These are phyloP conservation scores for Falco biarmicus DNA, from an alignment of 2,797 vertebrate genomes.

Conservation along the genomic window DNA sequence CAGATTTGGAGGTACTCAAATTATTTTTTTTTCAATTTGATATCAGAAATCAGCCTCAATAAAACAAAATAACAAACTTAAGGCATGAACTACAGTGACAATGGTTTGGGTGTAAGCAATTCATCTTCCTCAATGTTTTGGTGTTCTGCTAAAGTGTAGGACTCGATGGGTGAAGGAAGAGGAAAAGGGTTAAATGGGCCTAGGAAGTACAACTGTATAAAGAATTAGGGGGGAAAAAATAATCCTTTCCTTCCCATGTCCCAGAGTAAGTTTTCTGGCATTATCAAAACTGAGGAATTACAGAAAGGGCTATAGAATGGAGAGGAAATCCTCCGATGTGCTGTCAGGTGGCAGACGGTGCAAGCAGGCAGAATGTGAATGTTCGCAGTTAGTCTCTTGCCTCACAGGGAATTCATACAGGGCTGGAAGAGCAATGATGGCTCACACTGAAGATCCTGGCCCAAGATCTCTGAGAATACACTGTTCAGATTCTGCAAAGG, in stretches of 20 bases:
- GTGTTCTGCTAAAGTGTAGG: not conserved
- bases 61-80: not conserved
- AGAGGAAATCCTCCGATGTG: not conserved
- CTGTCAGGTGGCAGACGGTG: not conserved
- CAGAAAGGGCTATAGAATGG: not conserved
- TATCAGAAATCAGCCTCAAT: not conserved
- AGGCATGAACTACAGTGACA: not conserved
- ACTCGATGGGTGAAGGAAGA: not conserved
- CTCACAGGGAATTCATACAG: not conserved
- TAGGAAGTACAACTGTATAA: not conserved
- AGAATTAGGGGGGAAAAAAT: too few species aligned
- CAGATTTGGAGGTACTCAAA: not conserved
- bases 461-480: not conserved
- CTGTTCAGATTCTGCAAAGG: not conserved
- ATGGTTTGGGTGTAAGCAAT: not conserved
- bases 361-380: not conserved
- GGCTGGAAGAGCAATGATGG: not conserved
- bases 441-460: not conserved
- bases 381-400: not conserved
- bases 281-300: not conserved
- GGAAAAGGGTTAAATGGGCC: not conserved
- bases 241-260: not conserved
- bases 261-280: not conserved
- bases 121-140: not conserved
- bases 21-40: not conserved